phyloP scores from a whole-genome alignment of 2,888 invertebrate genomes.

The Sesia apiformis region DNA sequence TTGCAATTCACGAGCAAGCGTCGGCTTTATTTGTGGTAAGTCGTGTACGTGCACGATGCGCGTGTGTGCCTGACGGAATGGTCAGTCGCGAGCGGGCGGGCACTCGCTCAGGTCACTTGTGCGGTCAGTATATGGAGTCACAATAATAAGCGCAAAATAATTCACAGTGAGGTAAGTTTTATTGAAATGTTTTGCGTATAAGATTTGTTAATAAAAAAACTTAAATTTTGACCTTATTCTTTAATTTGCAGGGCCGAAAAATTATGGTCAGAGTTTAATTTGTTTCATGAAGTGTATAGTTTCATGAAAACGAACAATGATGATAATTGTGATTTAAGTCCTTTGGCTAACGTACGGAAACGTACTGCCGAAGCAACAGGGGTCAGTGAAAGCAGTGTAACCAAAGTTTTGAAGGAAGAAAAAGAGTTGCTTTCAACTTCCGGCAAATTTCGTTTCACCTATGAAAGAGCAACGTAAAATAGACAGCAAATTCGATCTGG shows the following conservation, averaged over 20 bases:
- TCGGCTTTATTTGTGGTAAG: background rate
- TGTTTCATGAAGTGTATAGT: constrained; percentile 1
- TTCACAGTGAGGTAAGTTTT: background rate
- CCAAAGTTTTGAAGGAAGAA: constrained; percentile 1
- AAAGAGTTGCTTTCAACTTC: constrained; percentile 4
- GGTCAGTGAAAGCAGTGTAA: background rate
- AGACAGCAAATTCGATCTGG: constrained; percentile 1
- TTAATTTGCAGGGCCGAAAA: background rate
- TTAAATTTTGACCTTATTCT: background rate
- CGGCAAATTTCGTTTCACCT: constrained; percentile 5
- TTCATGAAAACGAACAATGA: constrained; percentile 1
- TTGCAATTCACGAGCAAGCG: background rate
- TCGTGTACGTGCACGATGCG: background rate
- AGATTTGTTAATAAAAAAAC: background rate
- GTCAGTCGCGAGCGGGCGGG: background rate
- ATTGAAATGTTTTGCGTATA: background rate
- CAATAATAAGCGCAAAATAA: background rate
- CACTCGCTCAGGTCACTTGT: background rate
- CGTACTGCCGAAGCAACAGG: constrained; percentile 3
- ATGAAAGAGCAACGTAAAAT: constrained; percentile 4
- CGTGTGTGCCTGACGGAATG: background rate
- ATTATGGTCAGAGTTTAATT: background rate
- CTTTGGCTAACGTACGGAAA: constrained; percentile 1
- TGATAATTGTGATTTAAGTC: constrained; percentile 1
- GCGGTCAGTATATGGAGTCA: background rate